phyloP scores from a whole-genome alignment of 2,888 invertebrate species.

The Papilio elwesi region DNA sequence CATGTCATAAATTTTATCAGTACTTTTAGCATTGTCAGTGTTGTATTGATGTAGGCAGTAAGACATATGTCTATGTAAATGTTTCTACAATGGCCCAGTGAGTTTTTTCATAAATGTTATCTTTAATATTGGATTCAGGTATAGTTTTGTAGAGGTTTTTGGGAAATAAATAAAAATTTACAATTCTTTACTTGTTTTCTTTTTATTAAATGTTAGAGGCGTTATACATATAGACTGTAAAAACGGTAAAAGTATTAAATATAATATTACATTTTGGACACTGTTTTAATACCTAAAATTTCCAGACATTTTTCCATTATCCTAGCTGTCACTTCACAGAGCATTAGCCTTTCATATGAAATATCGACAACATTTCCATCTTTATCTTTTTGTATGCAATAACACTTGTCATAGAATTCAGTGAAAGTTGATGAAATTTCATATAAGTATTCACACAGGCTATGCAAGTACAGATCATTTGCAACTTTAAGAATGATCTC shows the following conservation, averaged over 20 bases:
- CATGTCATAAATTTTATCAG: constrained; percentile 12
- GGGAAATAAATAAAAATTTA: constrained; percentile 74
- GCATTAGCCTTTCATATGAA: constrained; percentile 92
- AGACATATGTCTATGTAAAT: constrained; percentile 34
- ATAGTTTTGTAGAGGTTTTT: constrained; percentile 83
- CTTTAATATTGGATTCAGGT: constrained; percentile 72
- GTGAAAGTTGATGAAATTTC: constrained; percentile 96
- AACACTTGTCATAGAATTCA: constrained; percentile 99
- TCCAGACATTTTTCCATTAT: constrained; percentile 94
- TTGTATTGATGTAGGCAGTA: constrained; percentile 47
- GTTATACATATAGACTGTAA: constrained; percentile 35
- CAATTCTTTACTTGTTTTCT: constrained; percentile 46
- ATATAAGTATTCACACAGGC: constrained; percentile 97
- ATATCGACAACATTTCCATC: constrained; percentile 92
- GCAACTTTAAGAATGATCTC: constrained; percentile 93
- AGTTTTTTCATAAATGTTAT: constrained; percentile 64
- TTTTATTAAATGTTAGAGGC: constrained; percentile 37
- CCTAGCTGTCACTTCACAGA: constrained; percentile 96
- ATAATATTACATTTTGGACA: constrained; percentile 92
- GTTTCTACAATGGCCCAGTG: constrained; percentile 47
- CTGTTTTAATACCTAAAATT: constrained; percentile 95
- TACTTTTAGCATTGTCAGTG: constrained; percentile 25
- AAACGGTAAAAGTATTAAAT: constrained; percentile 35
- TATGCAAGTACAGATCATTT: constrained; percentile 92
- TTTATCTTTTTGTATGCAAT: constrained; percentile 97